Evolutionary conservation across 2,113 vertebrate genomes (phyloP), one percentile per base, ranked within the genome.

Genomic region (Nyctereutes procyonoides): DNA sequence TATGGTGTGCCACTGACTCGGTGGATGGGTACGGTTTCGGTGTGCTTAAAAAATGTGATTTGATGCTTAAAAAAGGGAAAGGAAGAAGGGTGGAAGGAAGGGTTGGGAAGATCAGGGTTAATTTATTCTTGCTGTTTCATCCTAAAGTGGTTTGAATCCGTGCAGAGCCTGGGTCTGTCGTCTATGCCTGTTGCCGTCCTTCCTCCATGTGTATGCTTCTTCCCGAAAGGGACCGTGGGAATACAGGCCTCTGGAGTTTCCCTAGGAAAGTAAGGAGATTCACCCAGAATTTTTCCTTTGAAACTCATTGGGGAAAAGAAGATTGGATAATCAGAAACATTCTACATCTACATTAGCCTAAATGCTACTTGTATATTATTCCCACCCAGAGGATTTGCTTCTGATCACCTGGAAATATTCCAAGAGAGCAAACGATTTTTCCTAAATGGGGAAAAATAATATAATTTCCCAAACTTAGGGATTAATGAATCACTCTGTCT

Each of bases 241-340:
- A 56, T 3, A 67, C 43, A 71, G 17, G 32, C 5, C 24, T 80
- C 60, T 83, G 86, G 48, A 48, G 35, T 83, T 81, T 24, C 48
- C 17, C 73, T 19, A 87, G 80, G 24, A 56, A 77, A 95, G 14
- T 13, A 60, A 80, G 28, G 32, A 69, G 17, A 77, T 51, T 13
- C 43, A 53, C 22, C 15, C 15, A 38, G 8, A 56, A 26, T 15
- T 85, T 96, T 84, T 84, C 8, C 48, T 90, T 95, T 95, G 69
- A 91, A 91, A 93, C 12, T 74, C 55, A 53, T 28, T 95, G 60
- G 28, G 43, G 30, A 83, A 86, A 67, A 81, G 56, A 55, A 7
- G 15, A 65, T 56, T 86, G 51, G 32, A 17, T 92, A 74, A 74
- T 69, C 81, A 22, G 89, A 94, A 94, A 86, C 28, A 95, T 77